Conservation (phyloP, 1,140 invertebrate genomes). For the Yoshiicerus persimilis region DNA sequence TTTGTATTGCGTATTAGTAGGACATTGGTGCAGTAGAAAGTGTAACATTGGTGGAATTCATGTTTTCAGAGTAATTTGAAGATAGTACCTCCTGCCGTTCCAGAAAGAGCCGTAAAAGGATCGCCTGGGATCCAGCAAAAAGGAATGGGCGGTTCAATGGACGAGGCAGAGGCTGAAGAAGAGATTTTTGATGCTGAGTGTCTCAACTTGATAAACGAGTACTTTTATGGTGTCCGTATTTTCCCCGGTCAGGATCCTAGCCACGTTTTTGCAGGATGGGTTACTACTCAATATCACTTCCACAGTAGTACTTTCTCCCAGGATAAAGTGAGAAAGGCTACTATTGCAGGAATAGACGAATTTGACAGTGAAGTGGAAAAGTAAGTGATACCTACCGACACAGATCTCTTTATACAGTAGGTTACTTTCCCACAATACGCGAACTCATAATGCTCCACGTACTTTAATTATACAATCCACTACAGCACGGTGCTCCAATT, state of each 20-base stretch:
- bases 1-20: not conserved
- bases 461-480: not conserved
- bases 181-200: slow-evolving; percentile 82
- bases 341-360: slow-evolving; percentile 80
- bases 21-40: not conserved
- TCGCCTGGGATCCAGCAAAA: slow-evolving; percentile 55
- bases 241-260: slow-evolving; percentile 92
- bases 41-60: slow-evolving; percentile 37
- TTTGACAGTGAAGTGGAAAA: slow-evolving; percentile 71
- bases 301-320: slow-evolving; percentile 89
- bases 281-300: slow-evolving; percentile 93
- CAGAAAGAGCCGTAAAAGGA: slow-evolving; percentile 59
- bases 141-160: slow-evolving; percentile 68
- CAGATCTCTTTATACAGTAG: not conserved
- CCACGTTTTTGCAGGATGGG: slow-evolving; percentile 98
- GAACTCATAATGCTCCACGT: not conserved
- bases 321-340: slow-evolving; percentile 78
- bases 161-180: slow-evolving; percentile 69
- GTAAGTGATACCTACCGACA: slow-evolving; percentile 56
- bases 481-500: not conserved
- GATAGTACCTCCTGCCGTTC: slow-evolving; percentile 65
- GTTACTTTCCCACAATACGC: not conserved
- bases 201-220: slow-evolving; percentile 93
- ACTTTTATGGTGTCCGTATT: slow-evolving; percentile 83
- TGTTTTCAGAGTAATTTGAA: slow-evolving; percentile 64